Base-by-base conservation (phyloP, 2,797 vertebrate species). In the Miopithecus talapoin region DNA sequence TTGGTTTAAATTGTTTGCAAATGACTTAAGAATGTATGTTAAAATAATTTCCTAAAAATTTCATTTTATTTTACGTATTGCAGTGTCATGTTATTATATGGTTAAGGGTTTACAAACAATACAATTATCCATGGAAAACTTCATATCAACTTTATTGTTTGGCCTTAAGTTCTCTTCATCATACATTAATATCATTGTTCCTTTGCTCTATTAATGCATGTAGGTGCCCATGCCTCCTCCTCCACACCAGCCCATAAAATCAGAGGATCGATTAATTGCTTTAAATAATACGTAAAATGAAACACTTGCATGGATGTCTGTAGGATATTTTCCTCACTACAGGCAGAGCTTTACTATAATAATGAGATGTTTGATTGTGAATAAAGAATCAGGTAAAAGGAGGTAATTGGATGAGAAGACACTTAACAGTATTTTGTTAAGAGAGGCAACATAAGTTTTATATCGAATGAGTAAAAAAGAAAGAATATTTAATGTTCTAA, bases 1-100 rank as follows among this genome's bases (percentile, higher is more conserved):
- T 93, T 86, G 30, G 24, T 72, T 95, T 95, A 90, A 89, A 41
- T 85, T 79, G 11, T 92, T 92, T 81, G 8, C 24, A 87, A 46
- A 87, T 83, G 16, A 61, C n/a, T 83, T 50, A 87, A 78, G 14
- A 61, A 70, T 50, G 1, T 59, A 7, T 90, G 24, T 76, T 87
- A 83, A 76, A 76, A 26, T 91, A 16, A 46, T 83, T 91, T 83
- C 14, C 16, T 24, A 36, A 61, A 50, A 53, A 28, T 83, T n/a
- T 59, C 7, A 53, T 91, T 95, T 78, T 43, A 59, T 9, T 57
- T 72, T 55, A 70, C 1, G 5, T 41, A 83, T 74, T 50, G 1
- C 11, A 50, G 1, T 30, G 12, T 3, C 41, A 14, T 86, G 39
- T 24, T 76, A 21, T 57, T 70, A 39, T 48, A 41, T 22, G 4